These are phyloP conservation scores for Epinotia nisella DNA, from an alignment of 2,888 invertebrate species.

Conservation along the genomic window DNA sequence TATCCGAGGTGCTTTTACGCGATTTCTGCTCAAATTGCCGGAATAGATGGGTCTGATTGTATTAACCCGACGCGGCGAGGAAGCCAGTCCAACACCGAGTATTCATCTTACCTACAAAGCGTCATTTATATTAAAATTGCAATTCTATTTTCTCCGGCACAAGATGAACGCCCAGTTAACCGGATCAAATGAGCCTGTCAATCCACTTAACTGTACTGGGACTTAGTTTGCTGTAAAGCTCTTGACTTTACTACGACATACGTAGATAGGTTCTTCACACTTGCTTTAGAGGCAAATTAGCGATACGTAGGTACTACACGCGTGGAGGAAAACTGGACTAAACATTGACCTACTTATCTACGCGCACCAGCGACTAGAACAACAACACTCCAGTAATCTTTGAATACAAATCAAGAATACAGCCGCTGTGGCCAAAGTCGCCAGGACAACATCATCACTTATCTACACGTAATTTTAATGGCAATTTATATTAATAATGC, in stretches of 20 bases:
- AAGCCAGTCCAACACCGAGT: slow-evolving; percentile 49
- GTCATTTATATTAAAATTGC: slow-evolving; percentile 37
- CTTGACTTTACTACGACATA: background rate
- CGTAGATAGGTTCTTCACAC: background rate
- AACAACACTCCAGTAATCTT: no score
- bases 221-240: background rate
- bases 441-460: no score
- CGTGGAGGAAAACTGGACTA: no score
- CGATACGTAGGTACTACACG: no score
- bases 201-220: slow-evolving; percentile 14
- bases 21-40: slow-evolving; percentile 67
- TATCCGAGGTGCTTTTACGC: slow-evolving; percentile 55
- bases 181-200: slow-evolving; percentile 25
- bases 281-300: no score
- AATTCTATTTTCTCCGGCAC: slow-evolving; percentile 24
- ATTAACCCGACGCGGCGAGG: slow-evolving; percentile 60
- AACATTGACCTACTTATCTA: no score
- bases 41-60: slow-evolving; percentile 65
- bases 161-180: slow-evolving; percentile 33
- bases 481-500: no score
- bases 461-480: no score
- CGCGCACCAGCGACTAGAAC: no score
- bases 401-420: no score
- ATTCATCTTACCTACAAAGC: slow-evolving; percentile 36
- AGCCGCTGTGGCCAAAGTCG: no score